Evolutionary conservation across 2,888 invertebrate genomes (phyloP), one percentile per base, ranked within the genome.

Genomic region (Pseudoips prasinana): DNA sequence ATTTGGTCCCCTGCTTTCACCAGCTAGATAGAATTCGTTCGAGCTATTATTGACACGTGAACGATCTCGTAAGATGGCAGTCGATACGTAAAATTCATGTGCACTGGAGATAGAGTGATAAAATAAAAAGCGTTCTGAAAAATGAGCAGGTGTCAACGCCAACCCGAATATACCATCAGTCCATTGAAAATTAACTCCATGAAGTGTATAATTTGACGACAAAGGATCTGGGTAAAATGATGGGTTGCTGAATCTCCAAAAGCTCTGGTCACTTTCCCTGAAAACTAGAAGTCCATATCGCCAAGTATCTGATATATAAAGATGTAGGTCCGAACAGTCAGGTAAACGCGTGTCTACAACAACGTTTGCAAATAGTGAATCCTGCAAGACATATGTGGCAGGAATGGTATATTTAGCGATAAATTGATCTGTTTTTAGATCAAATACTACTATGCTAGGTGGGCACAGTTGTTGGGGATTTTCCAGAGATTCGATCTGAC

Each of bases 41-140:
- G 72, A 64, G 43, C 84, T 87, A 24, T 65, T 61, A 24, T 73
- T 73, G 1, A 81, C 70, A 1, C 66, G 58, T 1, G 58, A 60
- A 47, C 93, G 92, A 44, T 94, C 90, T 8, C 91, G 84, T 2
- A 96, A 75, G 0, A 93, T 78, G 0, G 91, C 90, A 0, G 94
- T 92, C 17, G 91, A 89, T 0, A 95, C 93, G 38, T 91, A 92
- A 70, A 95, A 96, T 67, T 96, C 95, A 52, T 93, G 90, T 58
- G 92, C 93, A 66, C 95, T 94, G 0, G 96, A 94, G 92, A 96
- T 92, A 0, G 96, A 92, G 74, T 96, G 95, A 66, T 95, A 96
- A 64, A 92, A 95, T 10, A 96, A 66, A 1, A 92, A 84, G 29
- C 94, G 88, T 28, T 95, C 93, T n/a, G 73, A 67, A 24, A 77